Evolutionary conservation across 2,797 vertebrate species (phyloP).

Genomic region (Phalanger gymnotis): DNA sequence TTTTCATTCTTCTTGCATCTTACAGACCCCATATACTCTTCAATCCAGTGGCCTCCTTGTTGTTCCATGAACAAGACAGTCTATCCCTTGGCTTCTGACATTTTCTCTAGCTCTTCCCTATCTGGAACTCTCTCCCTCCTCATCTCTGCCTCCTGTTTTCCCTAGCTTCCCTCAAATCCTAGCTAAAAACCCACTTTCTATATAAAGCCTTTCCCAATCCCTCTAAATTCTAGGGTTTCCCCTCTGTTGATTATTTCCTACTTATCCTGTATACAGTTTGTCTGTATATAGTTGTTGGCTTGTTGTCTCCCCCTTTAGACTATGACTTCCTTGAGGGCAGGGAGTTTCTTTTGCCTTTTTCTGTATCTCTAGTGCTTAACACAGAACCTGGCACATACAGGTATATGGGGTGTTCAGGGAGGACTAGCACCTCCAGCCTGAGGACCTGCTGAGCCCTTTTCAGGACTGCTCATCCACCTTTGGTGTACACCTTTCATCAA

Average conservation of each 20-base stretch:
- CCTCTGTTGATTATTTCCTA: neutral
- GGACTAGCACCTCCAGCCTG: too few species aligned
- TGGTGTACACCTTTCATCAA: too few species aligned
- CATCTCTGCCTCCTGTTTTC: neutral
- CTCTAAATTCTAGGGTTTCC: neutral
- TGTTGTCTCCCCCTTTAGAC: too few species aligned
- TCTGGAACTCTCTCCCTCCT: neutral
- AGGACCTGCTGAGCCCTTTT: too few species aligned
- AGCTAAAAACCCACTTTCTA: neutral
- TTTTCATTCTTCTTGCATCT: neutral
- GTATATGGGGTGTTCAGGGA: too few species aligned
- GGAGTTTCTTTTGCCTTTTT: neutral
- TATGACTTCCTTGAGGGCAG: too few species aligned
- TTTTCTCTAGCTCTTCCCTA: neutral
- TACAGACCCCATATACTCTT: neutral
- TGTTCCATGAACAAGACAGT: neutral
- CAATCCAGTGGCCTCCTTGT: neutral
- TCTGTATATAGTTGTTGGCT: too few species aligned
- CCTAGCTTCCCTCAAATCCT: neutral
- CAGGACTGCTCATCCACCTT: too few species aligned
- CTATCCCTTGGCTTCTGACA: neutral
- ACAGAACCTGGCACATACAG: too few species aligned
- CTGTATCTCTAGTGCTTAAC: neutral
- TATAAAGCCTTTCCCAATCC: neutral
- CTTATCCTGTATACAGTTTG: neutral